Base-by-base conservation (phyloP, 2,888 invertebrate species). In the Marasmarcha lunaedactyla region DNA sequence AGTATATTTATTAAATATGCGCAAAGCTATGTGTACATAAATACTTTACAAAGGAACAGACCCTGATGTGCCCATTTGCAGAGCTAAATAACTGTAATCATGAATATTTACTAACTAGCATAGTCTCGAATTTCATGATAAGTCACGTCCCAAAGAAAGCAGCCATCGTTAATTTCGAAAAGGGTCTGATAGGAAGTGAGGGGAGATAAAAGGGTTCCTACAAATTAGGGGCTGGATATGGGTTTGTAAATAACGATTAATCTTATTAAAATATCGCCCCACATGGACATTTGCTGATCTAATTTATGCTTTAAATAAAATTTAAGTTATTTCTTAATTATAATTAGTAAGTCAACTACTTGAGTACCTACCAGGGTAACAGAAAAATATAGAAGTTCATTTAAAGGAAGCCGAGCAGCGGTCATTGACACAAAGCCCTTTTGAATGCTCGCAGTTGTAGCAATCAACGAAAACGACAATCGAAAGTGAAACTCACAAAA, bases 401-500 rank as follows among this genome's bases (percentile, higher is more conserved):
- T n/a, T n/a, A n/a, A n/a, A n/a, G n/a, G n/a, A n/a, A n/a, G n/a
- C n/a, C n/a, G 36, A 40, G 12, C 5, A 5, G 3, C 30, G 20
- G 20, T 20, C 30, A 30, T 30, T 30, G 30, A 30, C 39, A 30
- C 35, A 12, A 13, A 14, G 27, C 1, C 26, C 36, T 37, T 40
- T 62, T 61, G 59, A 60, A 59, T 55, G 45, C 45, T 39, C 59
- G 56, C 67, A 71, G 73, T 20, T 70, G 74, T 66, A 71, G 69
- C 74, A 81, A 79, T 78, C 74, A 78, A 73, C 51, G 59, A 55
- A 58, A 62, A 57, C n/a, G n/a, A n/a, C n/a, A n/a, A 54, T 59
- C 57, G 78, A 83, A 77, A 83, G 79, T 78, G 81, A 83, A 81
- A 81, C 79, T 65, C 63, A 60, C 60, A 56, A 59, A 65, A 57